Base-by-base conservation (phyloP, 2,888 invertebrate genomes). In the Nebria brevicollis region DNA sequence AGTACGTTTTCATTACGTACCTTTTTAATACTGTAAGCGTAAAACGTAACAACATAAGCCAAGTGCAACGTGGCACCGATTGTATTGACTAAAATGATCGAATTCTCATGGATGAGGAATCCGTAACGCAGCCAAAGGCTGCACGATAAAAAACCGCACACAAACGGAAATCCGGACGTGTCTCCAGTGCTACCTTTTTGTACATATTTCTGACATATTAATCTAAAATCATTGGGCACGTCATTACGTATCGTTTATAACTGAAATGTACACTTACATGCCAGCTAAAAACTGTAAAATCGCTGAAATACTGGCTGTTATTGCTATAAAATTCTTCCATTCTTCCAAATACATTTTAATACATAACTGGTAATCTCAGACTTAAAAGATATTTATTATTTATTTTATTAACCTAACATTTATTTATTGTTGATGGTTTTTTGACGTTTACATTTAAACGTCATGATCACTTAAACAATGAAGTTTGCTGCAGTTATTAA, bases 241-340 rank as follows among this genome's bases (percentile, higher is more conserved):
- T 77, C 66, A 81, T 75, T 72, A 10, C 72, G 75, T 10, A 41
- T 68, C 66, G 68, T 20, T 20, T 1, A 20, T 1, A 20, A 1
- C 20, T 20, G 79, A 42, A 77, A 79, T 72, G 70, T 64, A 83
- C 15, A 93, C 95, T 93, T 92, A 97, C 97, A 93, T 92, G 90
- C 97, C 97, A 82, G 96, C 94, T 85, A 97, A 90, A 91, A 96
- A 97, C 87, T 96, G 96, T 82, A 95, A 89, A 84, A 96, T 92
- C 15, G 96, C 96, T 83, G 94, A 94, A 82, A 94, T 89, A 73
- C 95, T 95, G 65, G 96, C 96, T 70, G 93, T 90, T 3, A 89
- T 86, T 8, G 91, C 91, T 75, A 92, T 86, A 77, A 89, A 83
- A 77, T 90, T 89, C 86, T 90, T 91, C 81, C 89, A 88, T 66